Percentiles rank a stretch among this genome's conserved stretches.
These are phyloP conservation scores for Myiopsitta monachus DNA, from an alignment of 2,113 vertebrate species.

Conservation along the genomic window DNA sequence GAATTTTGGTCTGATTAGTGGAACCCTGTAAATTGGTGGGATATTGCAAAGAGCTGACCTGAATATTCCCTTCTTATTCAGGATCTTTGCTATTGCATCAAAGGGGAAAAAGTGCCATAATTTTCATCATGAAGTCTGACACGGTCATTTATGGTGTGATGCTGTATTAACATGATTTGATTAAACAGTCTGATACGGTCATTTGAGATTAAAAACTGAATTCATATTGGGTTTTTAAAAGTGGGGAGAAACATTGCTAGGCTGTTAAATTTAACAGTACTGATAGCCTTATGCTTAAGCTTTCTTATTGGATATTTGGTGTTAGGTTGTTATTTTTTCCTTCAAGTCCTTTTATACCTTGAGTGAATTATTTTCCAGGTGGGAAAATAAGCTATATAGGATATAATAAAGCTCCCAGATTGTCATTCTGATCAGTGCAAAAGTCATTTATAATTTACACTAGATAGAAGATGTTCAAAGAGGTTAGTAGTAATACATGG, in stretches of 20 bases:
- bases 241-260: not conserved
- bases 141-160: not conserved
- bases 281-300: not conserved
- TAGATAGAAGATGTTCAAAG: not conserved
- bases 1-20: not conserved
- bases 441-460: constrained; percentile 4
- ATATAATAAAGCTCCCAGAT: not conserved
- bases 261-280: not conserved
- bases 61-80: not conserved
- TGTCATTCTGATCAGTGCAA: not conserved
- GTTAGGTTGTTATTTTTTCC: not conserved
- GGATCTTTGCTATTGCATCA: not conserved
- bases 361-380: not conserved
- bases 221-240: not conserved
- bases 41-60: not conserved
- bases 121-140: not conserved
- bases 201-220: not conserved
- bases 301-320: not conserved
- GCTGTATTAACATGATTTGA: not conserved
- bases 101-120: fast-evolving
- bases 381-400: not conserved
- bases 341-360: not conserved
- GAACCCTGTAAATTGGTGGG: not conserved
- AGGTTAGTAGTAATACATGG: not conserved
- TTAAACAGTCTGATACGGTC: not conserved